phyloP scores from a whole-genome alignment of 2,888 invertebrate species.

The Troides aeacus region DNA sequence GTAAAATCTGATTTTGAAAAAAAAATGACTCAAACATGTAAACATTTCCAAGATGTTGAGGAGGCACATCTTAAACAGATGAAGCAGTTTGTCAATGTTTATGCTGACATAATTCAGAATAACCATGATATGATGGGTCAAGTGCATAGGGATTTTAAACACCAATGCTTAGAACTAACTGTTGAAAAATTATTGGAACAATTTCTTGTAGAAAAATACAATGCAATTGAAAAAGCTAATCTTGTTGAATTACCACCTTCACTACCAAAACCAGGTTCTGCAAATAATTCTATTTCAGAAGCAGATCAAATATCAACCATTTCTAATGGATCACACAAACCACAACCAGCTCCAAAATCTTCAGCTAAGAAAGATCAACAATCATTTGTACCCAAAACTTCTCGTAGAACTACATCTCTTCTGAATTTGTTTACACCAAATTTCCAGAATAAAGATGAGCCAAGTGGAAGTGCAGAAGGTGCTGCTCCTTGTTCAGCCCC shows the following conservation, averaged over 20 bases:
- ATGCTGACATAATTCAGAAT: slow-evolving; percentile 91
- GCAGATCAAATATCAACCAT: slow-evolving; percentile 74
- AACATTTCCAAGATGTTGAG: slow-evolving; percentile 97
- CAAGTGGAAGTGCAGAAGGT: slow-evolving; percentile 81
- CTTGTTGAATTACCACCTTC: slow-evolving; percentile 71
- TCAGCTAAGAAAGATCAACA: slow-evolving; percentile 84
- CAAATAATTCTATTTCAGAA: slow-evolving; percentile 77
- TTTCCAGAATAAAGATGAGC: slow-evolving; percentile 92
- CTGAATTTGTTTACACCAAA: slow-evolving; percentile 97
- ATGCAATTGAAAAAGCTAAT: slow-evolving; percentile 96
- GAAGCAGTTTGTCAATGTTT: slow-evolving; percentile 95
- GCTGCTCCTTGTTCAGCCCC: slow-evolving; percentile 85
- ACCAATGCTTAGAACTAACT: slow-evolving; percentile 94
- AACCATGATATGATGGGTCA: slow-evolving; percentile 95
- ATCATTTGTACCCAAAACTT: slow-evolving; percentile 85
- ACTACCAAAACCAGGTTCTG: slow-evolving; percentile 71
- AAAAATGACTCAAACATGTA: slow-evolving; percentile 95
- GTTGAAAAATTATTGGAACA: slow-evolving; percentile 95
- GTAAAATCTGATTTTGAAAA: slow-evolving; percentile 97
- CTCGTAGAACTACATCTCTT: slow-evolving; percentile 95
- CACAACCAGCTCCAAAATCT: slow-evolving; percentile 69
- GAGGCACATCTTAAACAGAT: slow-evolving; percentile 95
- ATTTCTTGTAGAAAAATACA: slow-evolving; percentile 95
- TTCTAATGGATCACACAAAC: slow-evolving; percentile 75
- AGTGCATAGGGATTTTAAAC: slow-evolving; percentile 95